Conservation (phyloP, 2,888 invertebrate genomes). For the Apoda limacodes region DNA sequence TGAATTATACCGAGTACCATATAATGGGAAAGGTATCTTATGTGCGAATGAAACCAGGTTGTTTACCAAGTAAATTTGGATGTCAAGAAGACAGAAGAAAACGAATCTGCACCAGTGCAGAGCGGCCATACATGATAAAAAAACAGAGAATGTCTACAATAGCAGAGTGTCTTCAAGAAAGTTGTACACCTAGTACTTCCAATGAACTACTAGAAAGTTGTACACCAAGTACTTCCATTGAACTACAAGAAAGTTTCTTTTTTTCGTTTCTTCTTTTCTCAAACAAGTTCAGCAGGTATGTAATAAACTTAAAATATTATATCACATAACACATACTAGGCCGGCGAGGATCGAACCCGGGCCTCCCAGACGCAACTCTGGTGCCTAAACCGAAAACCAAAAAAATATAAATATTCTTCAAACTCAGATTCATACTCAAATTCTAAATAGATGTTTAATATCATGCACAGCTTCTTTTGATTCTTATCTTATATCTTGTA, state of each 20-base stretch:
- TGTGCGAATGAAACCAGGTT: conserved; percentile 17
- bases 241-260: conserved; percentile 10
- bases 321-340: too few relatives aligned
- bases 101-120: conserved; percentile 11
- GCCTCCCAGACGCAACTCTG: too few relatives aligned
- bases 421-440: too few relatives aligned
- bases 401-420: too few relatives aligned
- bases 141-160: conserved; percentile 3
- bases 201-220: conserved; percentile 7
- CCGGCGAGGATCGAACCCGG: too few relatives aligned
- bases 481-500: neutral
- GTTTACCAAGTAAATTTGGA: conserved; percentile 17
- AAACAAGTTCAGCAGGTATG: too few relatives aligned
- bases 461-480: conserved; percentile 3
- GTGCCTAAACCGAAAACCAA: too few relatives aligned
- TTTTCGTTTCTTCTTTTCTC: too few relatives aligned
- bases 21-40: conserved; percentile 18
- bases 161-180: conserved; percentile 6
- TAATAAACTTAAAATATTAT: too few relatives aligned
- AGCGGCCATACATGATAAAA: conserved; percentile 4
- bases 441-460: too few relatives aligned
- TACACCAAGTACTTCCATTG: conserved; percentile 6
- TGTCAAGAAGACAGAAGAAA: conserved; percentile 16
- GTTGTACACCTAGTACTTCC: conserved; percentile 7
- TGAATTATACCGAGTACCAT: conserved; percentile 20